Base-by-base conservation (phyloP, 2,888 invertebrate species). In the Auanema freiburgensis region DNA sequence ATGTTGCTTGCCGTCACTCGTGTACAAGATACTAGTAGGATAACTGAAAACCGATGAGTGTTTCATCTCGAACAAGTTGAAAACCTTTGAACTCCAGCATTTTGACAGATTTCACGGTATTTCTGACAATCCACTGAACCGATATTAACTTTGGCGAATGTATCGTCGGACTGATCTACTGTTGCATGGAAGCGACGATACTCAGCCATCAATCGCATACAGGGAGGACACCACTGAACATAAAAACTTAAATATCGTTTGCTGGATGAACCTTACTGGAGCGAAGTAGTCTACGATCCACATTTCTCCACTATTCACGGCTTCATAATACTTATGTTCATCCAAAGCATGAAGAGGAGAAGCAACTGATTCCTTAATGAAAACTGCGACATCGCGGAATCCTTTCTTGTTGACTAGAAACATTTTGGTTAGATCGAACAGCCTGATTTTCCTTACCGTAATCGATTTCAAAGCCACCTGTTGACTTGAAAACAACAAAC, bases 211-310 rank as follows among this genome's bases (percentile, higher is more conserved):
- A 90, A 85, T 63, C 87, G 86, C 85, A 89, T 87, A 79, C 91
- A 91, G 0, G 90, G 90, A 5, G 90, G 90, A 83, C 91, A 91
- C 90, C 90, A 90, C 77, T 87, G 77, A 24, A 83, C n/a, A n/a
- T n/a, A n/a, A n/a, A n/a, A n/a, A n/a, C n/a, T n/a, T n/a, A n/a
- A n/a, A n/a, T n/a, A n/a, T n/a, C n/a, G n/a, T n/a, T n/a, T n/a
- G n/a, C n/a, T n/a, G n/a, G n/a, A n/a, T n/a, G n/a, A n/a, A n/a
- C n/a, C 85, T 81, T 73, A 87, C 87, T 24, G 90, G 90, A 0
- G 90, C 89, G 84, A 89, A 90, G 87, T 90, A 91, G 81, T 91
- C 90, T 25, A 91, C 86, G 74, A 90, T 88, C 89, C 90, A 90
- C 33, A 84, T 80, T 42, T 85, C 78, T 33, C 76, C 73, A 66